Base-by-base conservation (phyloP, 2,797 vertebrate species). In the Amphiprion clarkii region DNA sequence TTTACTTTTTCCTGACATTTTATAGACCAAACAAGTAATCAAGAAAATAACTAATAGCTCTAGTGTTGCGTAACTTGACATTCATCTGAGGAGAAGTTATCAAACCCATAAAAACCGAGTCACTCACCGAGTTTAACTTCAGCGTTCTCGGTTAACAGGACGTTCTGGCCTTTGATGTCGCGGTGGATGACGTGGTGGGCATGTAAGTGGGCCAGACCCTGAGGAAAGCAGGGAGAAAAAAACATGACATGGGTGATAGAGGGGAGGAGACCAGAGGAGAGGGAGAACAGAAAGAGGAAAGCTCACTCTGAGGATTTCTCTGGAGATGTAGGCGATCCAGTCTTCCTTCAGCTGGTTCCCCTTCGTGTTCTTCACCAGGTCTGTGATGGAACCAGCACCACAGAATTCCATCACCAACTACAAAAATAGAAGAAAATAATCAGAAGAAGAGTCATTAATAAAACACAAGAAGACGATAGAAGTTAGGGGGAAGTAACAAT, bases 141-240 rank as follows among this genome's bases (percentile, higher is more conserved):
- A 0, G 97, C 98, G 0, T 99, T 99, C 93, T 99, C 98, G 0
- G 97, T 99, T 87, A 99, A 91, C 90, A 98, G 84, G 29, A 99
- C 97, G 8, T 99, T 99, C 91, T 99, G 98, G 61, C 97, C 98
- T 92, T 99, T 99, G 84, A 99, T 99, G 89, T 99, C 97, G 53
- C 97, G 96, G 85, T 99, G 98, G 91, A 99, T 99, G 76, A 99
- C 98, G 0, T 99, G 97, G 87, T 99, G 97, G 68, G 97, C 96
- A 29, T 99, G 98, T 71, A 99, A 94, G 91, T 99, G 98, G 25
- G 97, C 96, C 87, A 99, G 92, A 9, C 98, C 98, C 97, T 98
- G 79, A 62, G 17, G 36, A 66, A 4, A 27, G 27, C 27, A 27
- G 27, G 27, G 27, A 27, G 27, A 27, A 27, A 4, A 27, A 27